Evolutionary conservation across 2,888 invertebrate genomes (phyloP), one percentile per base, ranked within the genome.

Genomic region (Empis livida): DNA sequence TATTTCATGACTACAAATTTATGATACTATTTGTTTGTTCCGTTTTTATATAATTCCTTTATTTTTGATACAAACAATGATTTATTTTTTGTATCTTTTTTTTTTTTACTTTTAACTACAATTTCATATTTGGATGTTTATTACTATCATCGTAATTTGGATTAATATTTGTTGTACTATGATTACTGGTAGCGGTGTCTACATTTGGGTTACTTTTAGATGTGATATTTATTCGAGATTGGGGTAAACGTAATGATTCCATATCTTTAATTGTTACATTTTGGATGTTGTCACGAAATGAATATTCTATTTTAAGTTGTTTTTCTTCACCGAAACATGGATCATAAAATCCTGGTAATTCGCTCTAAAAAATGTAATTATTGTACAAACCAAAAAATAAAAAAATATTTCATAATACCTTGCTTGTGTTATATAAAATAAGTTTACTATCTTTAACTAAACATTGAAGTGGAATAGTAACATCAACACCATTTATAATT

Each of bases 321-420:
- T 97, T 97, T 30, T 89, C 84, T 58, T 96, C 94, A 1, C 94
- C 93, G 45, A 88, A 79, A 55, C 92, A 91, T 0, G 95, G 93
- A 70, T 99, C 97, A 70, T 87, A 97, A 71, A 97, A 97, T 30
- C 97, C 97, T 11, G 96, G 91, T 53, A 97, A 70, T 63, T 93
- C 91, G 64, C 88, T 84, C 95, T 96, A 71, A 23, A 77, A 76
- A 32, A 52, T 31, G 16, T 40, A 38, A 9, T 5, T 17, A n/a
- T 9, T 42, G 23, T 37, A n/a, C n/a, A 32, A 35, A 5, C 6
- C 20, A 20, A 5, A 20, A 32, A 32, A 32, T 32, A 32, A 13
- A 32, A 13, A 32, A 32, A 32, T 13, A 13, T 32, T 32, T 32
- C 9, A 6, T 32, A 20, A 20, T 68, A 93, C 93, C 82, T 95